Evolutionary conservation across 2,888 invertebrate species (phyloP).

Genomic region (Cheilosia pagana): DNA sequence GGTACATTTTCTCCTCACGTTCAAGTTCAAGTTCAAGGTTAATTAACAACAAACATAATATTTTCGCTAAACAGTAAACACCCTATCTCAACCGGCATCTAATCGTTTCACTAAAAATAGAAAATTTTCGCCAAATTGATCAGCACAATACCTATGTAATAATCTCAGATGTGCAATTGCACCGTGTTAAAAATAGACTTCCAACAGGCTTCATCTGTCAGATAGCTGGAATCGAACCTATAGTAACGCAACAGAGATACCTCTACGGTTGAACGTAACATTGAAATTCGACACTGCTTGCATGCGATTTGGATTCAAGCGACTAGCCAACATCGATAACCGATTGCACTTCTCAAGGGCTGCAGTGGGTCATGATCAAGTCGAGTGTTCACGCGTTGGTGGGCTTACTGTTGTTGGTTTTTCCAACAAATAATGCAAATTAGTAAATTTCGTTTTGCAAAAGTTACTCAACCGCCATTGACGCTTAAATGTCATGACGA

Average conservation of each 20-base stretch:
- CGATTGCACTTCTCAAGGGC: conserved; percentile 54
- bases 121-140: conserved; percentile 29
- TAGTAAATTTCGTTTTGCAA: neutral
- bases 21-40: conserved; percentile 28
- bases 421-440: conserved; percentile 10
- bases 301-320: conserved; percentile 9
- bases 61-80: neutral
- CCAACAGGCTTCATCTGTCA: neutral
- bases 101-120: neutral
- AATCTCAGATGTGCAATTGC: conserved; percentile 13
- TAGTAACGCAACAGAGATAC: conserved; percentile 10
- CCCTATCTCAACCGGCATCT: neutral
- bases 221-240: conserved; percentile 1
- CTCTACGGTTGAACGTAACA: neutral
- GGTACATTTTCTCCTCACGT: neutral
- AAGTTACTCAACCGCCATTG: neutral
- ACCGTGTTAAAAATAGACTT: conserved; percentile 9
- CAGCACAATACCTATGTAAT: conserved; percentile 16
- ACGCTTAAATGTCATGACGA: neutral
- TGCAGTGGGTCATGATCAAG: conserved; percentile 34
- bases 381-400: conserved; percentile 11
- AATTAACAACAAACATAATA: conserved; percentile 10
- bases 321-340: conserved; percentile 57
- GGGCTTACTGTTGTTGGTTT: neutral
- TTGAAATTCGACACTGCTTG: conserved; percentile 42